Evolutionary conservation across 2,888 invertebrate species (phyloP), one percentile per base, ranked within the genome.

Genomic region (Dryobotodes eremita): DNA sequence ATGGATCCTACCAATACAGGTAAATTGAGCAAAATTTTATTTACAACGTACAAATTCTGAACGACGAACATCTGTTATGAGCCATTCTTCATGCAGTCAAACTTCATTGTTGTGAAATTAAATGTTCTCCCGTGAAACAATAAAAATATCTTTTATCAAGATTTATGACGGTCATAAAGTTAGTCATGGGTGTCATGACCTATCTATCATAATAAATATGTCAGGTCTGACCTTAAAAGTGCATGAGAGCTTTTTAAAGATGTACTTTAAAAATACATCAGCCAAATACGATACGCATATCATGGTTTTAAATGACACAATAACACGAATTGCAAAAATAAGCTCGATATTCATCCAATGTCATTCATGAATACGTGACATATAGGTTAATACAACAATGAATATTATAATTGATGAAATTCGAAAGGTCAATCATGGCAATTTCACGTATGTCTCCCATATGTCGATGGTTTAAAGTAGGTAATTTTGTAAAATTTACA

Each of bases 1-100:
- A 97, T 86, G 97, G 98, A 69, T 96, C 97, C 71, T 98, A 97
- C 90, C 95, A 97, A 93, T 98, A 96, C 93, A 98, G 97, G 97
- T 97, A 93, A 91, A 76, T 73, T 62, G 50, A 69, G 20, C 8
- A 26, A 46, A 71, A 68, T 31, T 36, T 71, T 61, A 80, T 64
- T 71, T 48, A 65, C 13, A 70, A 66, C 1, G 17, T 50, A 42
- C 13, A 57, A 48, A 83, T 53, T 75, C 53, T 48, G 50, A 64
- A 62, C 20, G 17, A 42, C 13, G 23, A 62, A 75, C 74, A 71
- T 70, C 59, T 72, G 62, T 72, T 55, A 57, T 72, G 61, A 26
- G 23, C 75, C 65, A 83, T 84, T 71, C 64, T 72, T 73, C 61
- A 64, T 64, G 62, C 59, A 61, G 55, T 17, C 75, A 68, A 72